A percentile compares a stretch with the other conserved stretches of the same genome.
phyloP scores from a whole-genome alignment of 2,113 vertebrate species.

The Dunckerocampus dactyliophorus region DNA sequence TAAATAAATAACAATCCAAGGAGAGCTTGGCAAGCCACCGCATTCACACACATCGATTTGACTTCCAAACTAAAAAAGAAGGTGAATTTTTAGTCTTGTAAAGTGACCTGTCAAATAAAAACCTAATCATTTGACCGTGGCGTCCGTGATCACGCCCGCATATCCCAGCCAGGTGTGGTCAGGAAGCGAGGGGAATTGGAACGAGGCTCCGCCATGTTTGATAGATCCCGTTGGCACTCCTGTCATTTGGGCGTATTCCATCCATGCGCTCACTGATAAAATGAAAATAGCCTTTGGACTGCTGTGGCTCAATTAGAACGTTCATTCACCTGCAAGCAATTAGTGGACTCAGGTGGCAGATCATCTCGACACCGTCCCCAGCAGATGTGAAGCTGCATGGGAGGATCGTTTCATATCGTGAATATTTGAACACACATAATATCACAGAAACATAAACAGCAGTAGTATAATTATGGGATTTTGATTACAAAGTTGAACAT shows the following conservation, averaged over 20 bases:
- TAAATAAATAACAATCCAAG: too few species aligned
- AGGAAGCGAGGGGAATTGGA: slow-evolving; percentile 63
- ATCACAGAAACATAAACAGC: too few species aligned
- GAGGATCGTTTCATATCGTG: slow-evolving; percentile 67
- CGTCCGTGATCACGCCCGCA: slow-evolving; percentile 54
- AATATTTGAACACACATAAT: slow-evolving; percentile 23
- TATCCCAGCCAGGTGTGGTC: slow-evolving; percentile 40
- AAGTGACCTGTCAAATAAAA: neutral
- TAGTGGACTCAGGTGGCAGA: slow-evolving; percentile 75
- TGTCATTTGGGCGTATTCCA: slow-evolving; percentile 64
- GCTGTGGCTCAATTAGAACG: slow-evolving; percentile 76
- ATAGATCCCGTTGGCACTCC: slow-evolving; percentile 61
- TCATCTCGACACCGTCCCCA: slow-evolving; percentile 72
- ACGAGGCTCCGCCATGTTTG: slow-evolving; percentile 54
- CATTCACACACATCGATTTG: too few species aligned
- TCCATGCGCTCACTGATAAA: slow-evolving; percentile 74
- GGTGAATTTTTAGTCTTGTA: neutral
- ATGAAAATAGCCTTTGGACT: slow-evolving; percentile 76
- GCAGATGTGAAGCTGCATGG: slow-evolving; percentile 64
- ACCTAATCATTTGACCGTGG: slow-evolving; percentile 4
- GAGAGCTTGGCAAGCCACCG: too few species aligned
- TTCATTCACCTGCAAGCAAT: slow-evolving; percentile 79
- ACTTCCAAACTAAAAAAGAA: too few species aligned
- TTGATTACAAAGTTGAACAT: too few species aligned
- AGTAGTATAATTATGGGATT: too few species aligned